Base-by-base conservation (phyloP, 2,113 vertebrate genomes). In the Microcebus griseorufus region DNA sequence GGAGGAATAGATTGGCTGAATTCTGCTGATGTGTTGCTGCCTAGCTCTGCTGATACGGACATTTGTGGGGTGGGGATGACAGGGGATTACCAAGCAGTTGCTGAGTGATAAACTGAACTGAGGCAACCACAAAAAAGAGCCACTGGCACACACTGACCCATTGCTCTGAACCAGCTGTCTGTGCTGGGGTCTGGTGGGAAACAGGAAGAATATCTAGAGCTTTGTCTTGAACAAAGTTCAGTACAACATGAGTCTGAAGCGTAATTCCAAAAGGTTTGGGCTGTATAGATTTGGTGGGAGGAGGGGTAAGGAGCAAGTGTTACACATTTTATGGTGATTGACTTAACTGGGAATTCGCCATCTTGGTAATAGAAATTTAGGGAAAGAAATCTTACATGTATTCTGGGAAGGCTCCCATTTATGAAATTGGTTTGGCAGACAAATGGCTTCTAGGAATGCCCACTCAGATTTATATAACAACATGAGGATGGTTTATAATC, bases 21-120 rank as follows among this genome's bases (percentile, higher is more conserved):
- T 93, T 94, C 95, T 97, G 94, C 97, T 94, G 87, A 95, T 32
- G 37, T 75, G 32, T 76, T 55, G 62, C 94, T 76, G 3, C 82
- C 27, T 86, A 64, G 79, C 89, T 80, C 67, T 92, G 97, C 92
- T 97, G 97, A 97, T 96, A 92, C 0, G 11, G 80, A 83, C 80
- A 23, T 88, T 83, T 25, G 39, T 18, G 72, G 93, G 60, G 39
- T 94, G 79, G 93, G 75, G 83, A 76, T 92, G 93, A 95, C 83
- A 14, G 91, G 93, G 97, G 86, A 97, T 98, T 97, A 97, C 92
- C 92, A 90, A 95, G 96, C 97, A 98, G 92, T 88, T 97, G 83
- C 93, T 87, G 92, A 98, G 37, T 90, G 97, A 97, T 97, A 84
- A 75, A 73, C n/a, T 62, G 88, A 86, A 86, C 78, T 39, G 82